Conservation (phyloP, 2,888 invertebrate species). For the Cryptocephalus moraei region DNA sequence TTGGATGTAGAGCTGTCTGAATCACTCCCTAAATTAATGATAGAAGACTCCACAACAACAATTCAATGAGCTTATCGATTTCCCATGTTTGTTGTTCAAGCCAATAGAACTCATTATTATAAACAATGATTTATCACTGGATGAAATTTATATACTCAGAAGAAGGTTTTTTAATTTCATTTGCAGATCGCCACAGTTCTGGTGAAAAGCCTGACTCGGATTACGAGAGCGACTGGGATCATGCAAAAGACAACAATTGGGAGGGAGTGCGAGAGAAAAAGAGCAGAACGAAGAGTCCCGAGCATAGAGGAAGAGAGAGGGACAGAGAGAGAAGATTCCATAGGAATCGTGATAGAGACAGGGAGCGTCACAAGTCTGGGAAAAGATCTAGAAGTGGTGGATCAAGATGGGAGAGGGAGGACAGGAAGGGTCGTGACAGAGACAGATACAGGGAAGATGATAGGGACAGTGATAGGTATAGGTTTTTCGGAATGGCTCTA, state of each 20-base stretch:
- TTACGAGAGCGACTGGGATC: slow-evolving; percentile 34
- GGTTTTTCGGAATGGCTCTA: slow-evolving; percentile 23
- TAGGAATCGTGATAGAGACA: slow-evolving; percentile 27
- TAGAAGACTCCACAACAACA: too few relatives aligned
- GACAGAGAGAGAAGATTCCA: slow-evolving; percentile 27
- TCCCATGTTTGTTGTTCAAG: too few relatives aligned
- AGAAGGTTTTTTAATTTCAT: not conserved
- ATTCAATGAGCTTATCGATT: too few relatives aligned
- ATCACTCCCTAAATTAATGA: not conserved
- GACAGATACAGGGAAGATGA: slow-evolving; percentile 36
- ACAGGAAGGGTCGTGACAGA: slow-evolving; percentile 33
- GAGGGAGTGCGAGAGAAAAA: slow-evolving; percentile 20
- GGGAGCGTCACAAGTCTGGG: slow-evolving; percentile 27
- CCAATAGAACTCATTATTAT: too few relatives aligned
- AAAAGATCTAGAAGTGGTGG: slow-evolving; percentile 31
- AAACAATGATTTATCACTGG: too few relatives aligned
- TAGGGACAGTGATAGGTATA: slow-evolving; percentile 38
- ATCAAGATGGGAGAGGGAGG: slow-evolving; percentile 34
- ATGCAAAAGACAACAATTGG: slow-evolving; percentile 15
- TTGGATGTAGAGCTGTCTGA: not conserved
- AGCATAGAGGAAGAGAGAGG: slow-evolving; percentile 15
- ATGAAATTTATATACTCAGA: too few relatives aligned
- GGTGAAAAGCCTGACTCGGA: slow-evolving; percentile 31
- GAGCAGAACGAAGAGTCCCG: slow-evolving; percentile 28
- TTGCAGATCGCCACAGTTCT: slow-evolving; percentile 26